phyloP scores from a whole-genome alignment of 2,888 invertebrate genomes.

The Rhagonycha lutea region DNA sequence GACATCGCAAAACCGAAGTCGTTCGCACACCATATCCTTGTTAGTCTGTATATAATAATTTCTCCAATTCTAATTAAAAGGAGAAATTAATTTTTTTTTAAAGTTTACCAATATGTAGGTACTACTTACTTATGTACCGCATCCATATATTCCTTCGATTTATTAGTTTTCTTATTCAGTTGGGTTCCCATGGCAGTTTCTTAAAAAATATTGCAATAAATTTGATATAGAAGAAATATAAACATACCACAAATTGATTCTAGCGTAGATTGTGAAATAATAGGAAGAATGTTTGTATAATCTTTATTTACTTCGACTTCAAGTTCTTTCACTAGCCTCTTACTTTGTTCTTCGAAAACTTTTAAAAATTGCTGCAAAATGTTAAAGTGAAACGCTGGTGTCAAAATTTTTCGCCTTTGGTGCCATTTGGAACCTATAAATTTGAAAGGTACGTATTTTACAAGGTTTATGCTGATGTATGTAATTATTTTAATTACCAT shows the following conservation, averaged over 20 bases:
- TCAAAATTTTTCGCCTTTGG: not conserved
- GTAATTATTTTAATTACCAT: constrained; percentile 36
- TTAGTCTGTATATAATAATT: constrained; percentile 32
- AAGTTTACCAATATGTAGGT: not conserved
- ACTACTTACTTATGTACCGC: constrained; percentile 61
- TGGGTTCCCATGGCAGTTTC: constrained; percentile 73
- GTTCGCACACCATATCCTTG: constrained; percentile 37
- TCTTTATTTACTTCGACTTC: not conserved
- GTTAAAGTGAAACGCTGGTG: not conserved
- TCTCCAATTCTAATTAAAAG: constrained; percentile 30
- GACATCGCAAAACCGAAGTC: constrained; percentile 29
- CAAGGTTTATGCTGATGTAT: too few relatives aligned
- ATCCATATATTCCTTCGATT: constrained; percentile 46
- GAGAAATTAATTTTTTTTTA: not conserved
- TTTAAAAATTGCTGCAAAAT: not conserved
- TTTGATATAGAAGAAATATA: too few relatives aligned
- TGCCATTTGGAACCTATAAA: not conserved
- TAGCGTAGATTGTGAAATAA: not conserved
- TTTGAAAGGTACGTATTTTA: too few relatives aligned
- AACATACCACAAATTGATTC: not conserved
- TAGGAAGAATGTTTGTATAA: not conserved
- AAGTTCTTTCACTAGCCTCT: not conserved
- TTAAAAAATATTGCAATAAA: constrained; percentile 41
- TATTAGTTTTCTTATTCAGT: constrained; percentile 53
- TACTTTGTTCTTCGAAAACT: not conserved